Evolutionary conservation across 2,113 vertebrate genomes (phyloP), one percentile per base, ranked within the genome.

Genomic region (Chionomys nivalis): DNA sequence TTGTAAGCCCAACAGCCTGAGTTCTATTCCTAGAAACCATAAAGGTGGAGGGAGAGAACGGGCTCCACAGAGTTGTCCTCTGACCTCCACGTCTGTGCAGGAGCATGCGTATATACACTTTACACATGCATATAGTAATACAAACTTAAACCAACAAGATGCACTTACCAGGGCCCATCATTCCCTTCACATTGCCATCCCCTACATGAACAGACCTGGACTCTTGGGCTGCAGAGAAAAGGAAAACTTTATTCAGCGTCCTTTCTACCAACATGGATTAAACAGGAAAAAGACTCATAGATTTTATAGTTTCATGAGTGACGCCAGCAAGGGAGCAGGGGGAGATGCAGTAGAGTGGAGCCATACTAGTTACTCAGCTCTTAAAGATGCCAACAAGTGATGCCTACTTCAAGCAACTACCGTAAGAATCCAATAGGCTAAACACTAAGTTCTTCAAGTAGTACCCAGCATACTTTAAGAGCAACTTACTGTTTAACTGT

Each of bases 101-200:
- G 36, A 82, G 21, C 78, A 81, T 24, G 52, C 14, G 6, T 7
- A 61, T 23, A 61, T 26, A 65, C 81, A 63, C 14, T 10, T 21
- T 23, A 44, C 31, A 85, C 61, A 44, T 11, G 1, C 8, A 33
- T 63, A 44, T 5, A 10, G 31, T 21, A 49, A 87, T 49, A n/a
- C 49, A 36, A 21, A 70, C 19, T 24, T 87, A 36, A 58, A 24
- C 55, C 55, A 33, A 31, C 19, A 89, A 81, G 65, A 93, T 4
- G 31, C 96, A 91, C 98, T 97, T 97, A 99, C 98, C 98, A 90
- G 98, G 94, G 16, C 98, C 98, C 97, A 98, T 97, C 97, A 98
- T 36, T 13, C 98, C 98, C 90, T 98, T 98, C 95, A 98, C 95
- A 1, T 97, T 97, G 93, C 98, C 97, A 39, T 99, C 98, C 97